phyloP scores from a whole-genome alignment of 2,888 invertebrate genomes.

The Gymnosoma rotundatum region DNA sequence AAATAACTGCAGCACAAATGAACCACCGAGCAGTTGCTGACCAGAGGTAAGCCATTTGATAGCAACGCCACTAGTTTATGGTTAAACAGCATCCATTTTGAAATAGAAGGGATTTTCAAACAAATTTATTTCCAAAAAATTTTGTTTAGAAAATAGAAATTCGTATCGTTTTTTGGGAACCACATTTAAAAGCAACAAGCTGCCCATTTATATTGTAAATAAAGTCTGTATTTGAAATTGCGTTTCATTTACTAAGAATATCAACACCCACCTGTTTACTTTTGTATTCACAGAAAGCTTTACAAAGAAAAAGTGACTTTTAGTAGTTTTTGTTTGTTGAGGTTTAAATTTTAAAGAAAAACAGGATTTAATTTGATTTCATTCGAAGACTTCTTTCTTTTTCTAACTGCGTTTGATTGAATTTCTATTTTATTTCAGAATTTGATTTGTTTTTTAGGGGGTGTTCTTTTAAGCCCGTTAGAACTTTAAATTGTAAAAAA shows the following conservation, averaged over 20 bases:
- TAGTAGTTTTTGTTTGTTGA: constrained; percentile 39
- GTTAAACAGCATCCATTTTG: neutral
- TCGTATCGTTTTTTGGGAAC: neutral
- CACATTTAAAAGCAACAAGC: neutral
- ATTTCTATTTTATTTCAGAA: no score
- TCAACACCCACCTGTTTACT: constrained; percentile 12
- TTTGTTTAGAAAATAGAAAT: neutral
- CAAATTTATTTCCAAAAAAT: neutral
- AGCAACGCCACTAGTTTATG: constrained; percentile 50
- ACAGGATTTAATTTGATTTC: neutral
- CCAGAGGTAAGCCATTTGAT: constrained; percentile 56
- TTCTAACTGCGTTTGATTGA: no score
- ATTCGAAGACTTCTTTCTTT: neutral
- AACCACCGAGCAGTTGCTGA: constrained; percentile 24
- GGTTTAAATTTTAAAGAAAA: neutral
- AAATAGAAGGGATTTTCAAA: neutral
- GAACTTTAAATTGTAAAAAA: no score
- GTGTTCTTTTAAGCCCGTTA: no score
- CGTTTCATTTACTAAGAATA: neutral
- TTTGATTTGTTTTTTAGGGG: no score
- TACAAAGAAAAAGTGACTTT: constrained; percentile 55
- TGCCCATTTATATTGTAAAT: neutral
- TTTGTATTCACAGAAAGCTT: neutral
- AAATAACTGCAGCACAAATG: constrained; percentile 3
- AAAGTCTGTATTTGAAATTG: neutral